Base-by-base conservation (phyloP, 2,888 invertebrate species). In the Drosophila mimetica region DNA sequence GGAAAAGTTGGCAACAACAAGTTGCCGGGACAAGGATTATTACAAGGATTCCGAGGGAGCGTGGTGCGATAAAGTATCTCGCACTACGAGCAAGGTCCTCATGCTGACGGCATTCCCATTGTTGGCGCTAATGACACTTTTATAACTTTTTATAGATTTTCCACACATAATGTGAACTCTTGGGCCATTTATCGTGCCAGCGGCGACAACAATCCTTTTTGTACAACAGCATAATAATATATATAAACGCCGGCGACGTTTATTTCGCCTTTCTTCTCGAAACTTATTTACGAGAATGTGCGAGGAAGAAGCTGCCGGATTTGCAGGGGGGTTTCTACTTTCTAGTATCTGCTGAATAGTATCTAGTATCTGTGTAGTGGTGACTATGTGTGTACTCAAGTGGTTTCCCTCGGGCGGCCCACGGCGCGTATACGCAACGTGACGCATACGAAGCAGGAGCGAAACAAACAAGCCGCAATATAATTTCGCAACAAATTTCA, bases 141-240 rank as follows among this genome's bases (percentile, higher is more conserved):
- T 85, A 88, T 84, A 85, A 88, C 84, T 83, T 85, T 85, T 84
- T 83, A 85, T 85, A 85, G 88, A 88, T 88, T 85, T 81, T 79
- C 77, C 86, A 84, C 88, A 79, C 88, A 86, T 86, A 79, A 74
- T 77, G 85, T 60, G 86, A 84, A 73, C 88, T 70, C 52, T 86
- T 73, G 65, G 74, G 88, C 78, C 83, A 86, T 86, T 84, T 86
- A 78, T 78, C 67, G 71, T 76, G 53, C 65, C 72, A 58, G 60
- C 69, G 72, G 73, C 73, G 77, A 71, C 74, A 81, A 76, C 82
- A 82, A 82, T 87, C 86, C 86, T 84, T 82, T 86, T 70, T 69
- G 76, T 74, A 67, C 71, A 54, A n/a, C 73, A 63, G 51, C 63
- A 63, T 65, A 63, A 36, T 52, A 50, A 30, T 48, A 41, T 47